Conservation (phyloP, 2,888 invertebrate species). For the Mesochorus sp. region DNA sequence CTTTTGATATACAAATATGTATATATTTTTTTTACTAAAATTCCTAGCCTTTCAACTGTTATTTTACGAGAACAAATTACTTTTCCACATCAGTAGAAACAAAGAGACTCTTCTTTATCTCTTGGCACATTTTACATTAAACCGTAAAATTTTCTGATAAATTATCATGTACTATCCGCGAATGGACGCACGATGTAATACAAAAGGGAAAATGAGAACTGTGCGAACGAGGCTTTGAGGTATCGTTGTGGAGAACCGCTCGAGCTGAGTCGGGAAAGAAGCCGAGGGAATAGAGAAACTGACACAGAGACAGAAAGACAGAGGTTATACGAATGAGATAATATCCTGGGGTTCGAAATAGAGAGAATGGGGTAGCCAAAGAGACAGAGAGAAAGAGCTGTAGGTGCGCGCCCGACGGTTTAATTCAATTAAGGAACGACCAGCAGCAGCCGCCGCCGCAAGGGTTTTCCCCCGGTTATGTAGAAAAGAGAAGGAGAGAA, state of each 20-base stretch:
- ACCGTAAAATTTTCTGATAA: conserved; percentile 13
- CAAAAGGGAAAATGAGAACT: not conserved
- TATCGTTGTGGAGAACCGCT: conserved; percentile 7
- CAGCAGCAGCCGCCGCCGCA: conserved; percentile 44
- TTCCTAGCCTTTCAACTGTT: too few relatives aligned
- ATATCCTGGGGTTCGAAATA: conserved; percentile 43
- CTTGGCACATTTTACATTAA: not conserved
- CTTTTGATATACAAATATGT: too few relatives aligned
- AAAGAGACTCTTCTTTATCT: not conserved
- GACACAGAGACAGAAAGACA: conserved; percentile 12
- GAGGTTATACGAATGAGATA: conserved; percentile 46
- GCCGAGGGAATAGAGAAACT: conserved; percentile 42
- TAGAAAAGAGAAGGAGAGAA: not conserved
- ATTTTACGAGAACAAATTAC: too few relatives aligned
- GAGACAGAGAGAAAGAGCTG: not conserved
- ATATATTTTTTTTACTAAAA: too few relatives aligned
- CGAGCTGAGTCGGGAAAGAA: conserved; percentile 7
- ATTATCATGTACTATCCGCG: conserved; percentile 28
- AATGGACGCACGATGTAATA: not conserved
- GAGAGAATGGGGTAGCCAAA: not conserved
- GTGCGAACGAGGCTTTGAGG: conserved; percentile 9
- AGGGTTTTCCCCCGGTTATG: conserved; percentile 24
- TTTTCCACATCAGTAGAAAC: not conserved
- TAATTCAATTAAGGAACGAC: conserved; percentile 59
- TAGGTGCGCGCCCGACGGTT: conserved; percentile 35